Evolutionary conservation across 2,113 vertebrate species (phyloP), one percentile per base, ranked within the genome.

Genomic region (Dermatemys mawii): DNA sequence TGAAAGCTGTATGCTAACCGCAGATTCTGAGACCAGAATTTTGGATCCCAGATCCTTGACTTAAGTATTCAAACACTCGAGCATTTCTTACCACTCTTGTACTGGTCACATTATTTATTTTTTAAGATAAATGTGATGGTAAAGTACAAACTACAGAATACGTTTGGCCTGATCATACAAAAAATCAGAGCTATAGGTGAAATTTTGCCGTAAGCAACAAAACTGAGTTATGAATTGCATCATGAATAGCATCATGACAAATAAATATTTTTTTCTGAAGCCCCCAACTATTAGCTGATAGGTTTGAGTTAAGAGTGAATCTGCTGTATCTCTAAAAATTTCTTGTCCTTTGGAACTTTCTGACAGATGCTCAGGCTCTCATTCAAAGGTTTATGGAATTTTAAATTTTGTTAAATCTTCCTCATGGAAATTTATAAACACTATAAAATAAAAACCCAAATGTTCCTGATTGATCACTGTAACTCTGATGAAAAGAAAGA

Each of bases 111-210:
- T 12, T 63, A 4, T 35, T 63, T 63, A 24, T 55, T 92, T 24
- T 55, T 92, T 89, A 35, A 55, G 70, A 41, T 6, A 12, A 1
- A 3, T 27, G 46, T 32, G 27, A 83, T 89, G 2, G 3, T 26
- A 11, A 9, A 44, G 78, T 48, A 27, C 32, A 22, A 44, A 78
- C 54, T 8, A 35, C 57, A 82, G 60, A n/a, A 41, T 53, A 67
- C 54, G 16, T 2, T 88, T 60, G 83, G 8, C 1, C 85, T 89
- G 41, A 49, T 13, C 2, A 8, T 84, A 29, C 0, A 0, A 0
- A 55, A 50, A 63, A 63, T 35, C 1, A 11, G 50, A 70, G 41
- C 21, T 55, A 13, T 17, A 21, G 24, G 11, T 83, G 57, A 32
- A 17, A 73, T 84, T 73, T 10, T 49, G 12, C 6, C 17, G 54